phyloP scores from a whole-genome alignment of 2,113 vertebrate genomes.

The Australoheros scitulus region DNA sequence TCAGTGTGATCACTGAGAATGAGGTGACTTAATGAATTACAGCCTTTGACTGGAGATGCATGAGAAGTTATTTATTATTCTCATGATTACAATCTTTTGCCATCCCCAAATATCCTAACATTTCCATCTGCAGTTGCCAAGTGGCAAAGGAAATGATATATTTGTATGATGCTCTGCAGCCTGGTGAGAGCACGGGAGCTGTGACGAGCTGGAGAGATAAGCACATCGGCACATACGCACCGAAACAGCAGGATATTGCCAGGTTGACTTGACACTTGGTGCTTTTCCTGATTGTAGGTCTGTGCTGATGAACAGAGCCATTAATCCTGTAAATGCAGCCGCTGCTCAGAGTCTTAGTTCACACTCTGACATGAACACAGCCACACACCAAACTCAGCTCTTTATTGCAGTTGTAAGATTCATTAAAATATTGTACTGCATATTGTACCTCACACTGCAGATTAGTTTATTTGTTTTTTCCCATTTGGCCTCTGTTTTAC shows the following conservation, averaged over 20 bases:
- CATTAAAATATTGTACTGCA: too few species aligned
- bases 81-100: neutral
- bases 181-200: slow-evolving; percentile 16
- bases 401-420: neutral
- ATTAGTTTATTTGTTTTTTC: too few species aligned
- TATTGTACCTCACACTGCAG: too few species aligned
- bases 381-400: neutral
- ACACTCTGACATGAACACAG: neutral
- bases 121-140: slow-evolving; percentile 28
- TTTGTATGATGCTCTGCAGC: slow-evolving; percentile 3
- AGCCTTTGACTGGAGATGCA: neutral
- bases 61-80: neutral
- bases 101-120: neutral
- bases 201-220: slow-evolving; percentile 35
- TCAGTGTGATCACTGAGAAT: too few species aligned
- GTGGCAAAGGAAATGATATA: slow-evolving; percentile 30
- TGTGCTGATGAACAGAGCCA: slow-evolving; percentile 32
- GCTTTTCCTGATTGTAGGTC: slow-evolving; percentile 16
- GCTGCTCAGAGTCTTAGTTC: neutral
- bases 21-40: too few species aligned
- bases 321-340: slow-evolving; percentile 45
- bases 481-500: too few species aligned
- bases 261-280: slow-evolving; percentile 26
- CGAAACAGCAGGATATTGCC: slow-evolving; percentile 59
- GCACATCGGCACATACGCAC: neutral